These are phyloP conservation scores for Metopia argyrocephala DNA, from an alignment of 2,888 invertebrate species.

Conservation along the genomic window DNA sequence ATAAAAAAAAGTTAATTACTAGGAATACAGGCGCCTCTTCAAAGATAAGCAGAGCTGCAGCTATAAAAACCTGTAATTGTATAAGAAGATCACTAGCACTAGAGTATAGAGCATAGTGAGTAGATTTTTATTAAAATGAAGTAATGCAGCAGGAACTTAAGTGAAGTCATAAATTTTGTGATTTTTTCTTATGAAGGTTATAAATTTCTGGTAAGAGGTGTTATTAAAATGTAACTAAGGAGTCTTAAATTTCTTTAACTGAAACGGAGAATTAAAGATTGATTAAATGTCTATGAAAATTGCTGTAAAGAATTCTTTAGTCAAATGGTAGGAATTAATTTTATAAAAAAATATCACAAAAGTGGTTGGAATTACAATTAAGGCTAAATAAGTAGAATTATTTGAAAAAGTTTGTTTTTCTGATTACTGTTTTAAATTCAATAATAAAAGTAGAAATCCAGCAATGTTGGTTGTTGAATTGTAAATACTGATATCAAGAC, in stretches of 20 bases:
- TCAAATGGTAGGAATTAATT: neutral
- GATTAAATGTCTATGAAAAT: conserved; percentile 47
- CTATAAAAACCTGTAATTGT: neutral
- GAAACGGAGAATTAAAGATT: conserved; percentile 44
- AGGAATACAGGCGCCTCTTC: conserved; percentile 62
- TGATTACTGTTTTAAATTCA: too few species aligned
- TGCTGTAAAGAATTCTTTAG: neutral
- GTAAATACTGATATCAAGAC: too few species aligned
- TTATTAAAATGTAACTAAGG: conserved; percentile 59
- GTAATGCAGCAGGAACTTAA: conserved; percentile 61
- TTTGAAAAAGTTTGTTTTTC: too few species aligned
- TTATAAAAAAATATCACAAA: too few species aligned
- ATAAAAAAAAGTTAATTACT: conserved; percentile 61
- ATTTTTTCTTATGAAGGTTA: conserved; percentile 61
- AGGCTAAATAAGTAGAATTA: too few species aligned
- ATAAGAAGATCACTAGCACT: neutral
- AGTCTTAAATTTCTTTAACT: conserved; percentile 5
- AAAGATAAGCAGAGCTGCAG: conserved; percentile 44
- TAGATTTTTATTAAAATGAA: conserved; percentile 58
- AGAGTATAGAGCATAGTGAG: neutral
- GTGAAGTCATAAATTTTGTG: conserved; percentile 63
- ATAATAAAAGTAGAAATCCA: too few species aligned
- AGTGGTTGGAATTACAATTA: too few species aligned
- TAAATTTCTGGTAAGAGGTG: conserved; percentile 61
- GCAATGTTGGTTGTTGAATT: too few species aligned